A percentile compares a stretch with the other conserved stretches of the same genome.
phyloP scores from a whole-genome alignment of 2,113 vertebrate genomes.

The Psittacara wagleri region DNA sequence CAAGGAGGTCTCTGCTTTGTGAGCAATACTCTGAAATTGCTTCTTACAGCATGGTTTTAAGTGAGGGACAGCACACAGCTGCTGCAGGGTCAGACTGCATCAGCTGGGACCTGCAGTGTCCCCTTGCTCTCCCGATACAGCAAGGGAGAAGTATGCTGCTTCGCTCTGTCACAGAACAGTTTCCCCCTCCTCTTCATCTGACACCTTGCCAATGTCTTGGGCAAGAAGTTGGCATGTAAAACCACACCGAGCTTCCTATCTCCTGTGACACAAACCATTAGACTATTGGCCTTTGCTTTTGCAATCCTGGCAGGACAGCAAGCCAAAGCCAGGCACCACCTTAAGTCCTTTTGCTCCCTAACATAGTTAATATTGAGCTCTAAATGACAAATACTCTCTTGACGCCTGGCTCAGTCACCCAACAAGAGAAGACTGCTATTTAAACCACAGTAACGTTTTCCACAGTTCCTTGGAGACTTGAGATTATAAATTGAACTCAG shows the following conservation, averaged over 20 bases:
- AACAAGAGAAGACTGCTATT: background rate
- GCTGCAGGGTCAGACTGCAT: background rate
- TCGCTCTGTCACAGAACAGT: background rate
- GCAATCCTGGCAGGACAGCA: background rate
- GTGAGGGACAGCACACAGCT: background rate
- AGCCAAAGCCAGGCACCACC: background rate
- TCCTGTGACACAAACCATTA: background rate
- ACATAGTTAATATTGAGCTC: background rate
- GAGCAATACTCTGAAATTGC: background rate
- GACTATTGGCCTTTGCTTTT: background rate
- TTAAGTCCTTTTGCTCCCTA: background rate
- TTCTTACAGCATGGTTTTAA: background rate
- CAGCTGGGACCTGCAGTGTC: rapidly evolving
- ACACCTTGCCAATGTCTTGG: rapidly evolving
- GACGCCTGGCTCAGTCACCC: background rate
- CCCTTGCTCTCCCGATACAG: background rate
- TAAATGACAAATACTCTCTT: background rate
- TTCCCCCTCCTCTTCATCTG: background rate
- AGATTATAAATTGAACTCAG: background rate
- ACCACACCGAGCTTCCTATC: background rate
- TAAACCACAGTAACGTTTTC: background rate
- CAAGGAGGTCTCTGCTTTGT: rapidly evolving
- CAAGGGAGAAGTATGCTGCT: rapidly evolving
- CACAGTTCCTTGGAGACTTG: background rate
- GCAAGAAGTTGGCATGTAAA: background rate